phyloP scores from a whole-genome alignment of 2,797 vertebrate genomes.

The Acanthurus lineatus region DNA sequence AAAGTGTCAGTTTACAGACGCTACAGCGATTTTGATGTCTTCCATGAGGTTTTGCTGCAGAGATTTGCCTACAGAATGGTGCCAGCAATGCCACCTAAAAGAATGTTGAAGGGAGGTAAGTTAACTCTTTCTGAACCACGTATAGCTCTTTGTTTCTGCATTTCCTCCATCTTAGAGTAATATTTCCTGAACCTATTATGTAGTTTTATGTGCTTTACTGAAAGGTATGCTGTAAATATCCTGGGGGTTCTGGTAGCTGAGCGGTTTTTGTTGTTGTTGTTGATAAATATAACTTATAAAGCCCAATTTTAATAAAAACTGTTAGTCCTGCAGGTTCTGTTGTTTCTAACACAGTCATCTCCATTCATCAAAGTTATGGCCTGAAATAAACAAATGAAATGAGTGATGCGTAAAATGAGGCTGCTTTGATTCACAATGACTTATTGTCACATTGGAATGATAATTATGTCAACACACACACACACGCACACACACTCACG shows the following conservation, averaged over 20 bases:
- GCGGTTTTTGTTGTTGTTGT: background rate
- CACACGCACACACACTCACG: background rate
- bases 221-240: slow-evolving; percentile 15
- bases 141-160: background rate
- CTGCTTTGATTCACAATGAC: slow-evolving; percentile 43
- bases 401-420: slow-evolving; percentile 51
- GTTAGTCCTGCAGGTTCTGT: slow-evolving; percentile 3
- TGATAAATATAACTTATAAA: slow-evolving; percentile 25
- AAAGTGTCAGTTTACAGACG: slow-evolving; percentile 92
- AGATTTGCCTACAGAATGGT: slow-evolving; percentile 95
- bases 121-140: background rate
- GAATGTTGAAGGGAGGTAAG: slow-evolving; percentile 94
- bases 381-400: slow-evolving; percentile 34
- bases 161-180: background rate
- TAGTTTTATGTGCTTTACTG: background rate
- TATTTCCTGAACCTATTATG: background rate
- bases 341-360: slow-evolving; percentile 28
- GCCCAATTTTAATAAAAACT: slow-evolving; percentile 8
- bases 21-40: slow-evolving; percentile 97
- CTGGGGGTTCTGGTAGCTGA: background rate
- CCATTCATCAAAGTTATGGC: slow-evolving; percentile 42
- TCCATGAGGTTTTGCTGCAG: slow-evolving; percentile 95
- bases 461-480: slow-evolving; percentile 19
- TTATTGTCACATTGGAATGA: slow-evolving; percentile 37
- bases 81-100: slow-evolving; percentile 94